Conservation (phyloP, 2,888 invertebrate genomes). For the Drosophila differens region DNA sequence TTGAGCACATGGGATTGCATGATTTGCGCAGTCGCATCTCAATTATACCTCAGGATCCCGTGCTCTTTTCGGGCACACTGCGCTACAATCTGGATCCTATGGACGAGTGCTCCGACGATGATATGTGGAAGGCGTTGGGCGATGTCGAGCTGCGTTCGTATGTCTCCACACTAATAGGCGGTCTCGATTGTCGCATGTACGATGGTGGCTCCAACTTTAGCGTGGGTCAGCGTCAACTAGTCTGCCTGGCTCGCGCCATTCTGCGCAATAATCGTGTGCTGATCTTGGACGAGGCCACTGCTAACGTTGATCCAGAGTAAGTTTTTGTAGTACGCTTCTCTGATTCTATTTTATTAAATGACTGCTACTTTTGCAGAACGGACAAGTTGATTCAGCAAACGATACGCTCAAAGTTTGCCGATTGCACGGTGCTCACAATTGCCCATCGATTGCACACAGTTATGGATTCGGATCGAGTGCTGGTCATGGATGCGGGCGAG, state of each 20-base stretch:
- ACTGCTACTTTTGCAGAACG: constrained; percentile 87
- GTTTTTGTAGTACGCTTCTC: constrained; percentile 66
- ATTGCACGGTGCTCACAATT: constrained; percentile 95
- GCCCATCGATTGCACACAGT: constrained; percentile 96
- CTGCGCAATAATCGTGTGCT: constrained; percentile 92
- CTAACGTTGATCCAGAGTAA: constrained; percentile 95
- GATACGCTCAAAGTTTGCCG: constrained; percentile 91
- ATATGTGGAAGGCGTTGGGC: constrained; percentile 91
- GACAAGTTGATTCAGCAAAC: constrained; percentile 93
- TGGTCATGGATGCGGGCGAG: constrained; percentile 92
- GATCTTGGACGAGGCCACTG: constrained; percentile 96
- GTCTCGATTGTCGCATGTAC: constrained; percentile 88
- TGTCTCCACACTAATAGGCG: constrained; percentile 88
- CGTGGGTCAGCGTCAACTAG: constrained; percentile 94
- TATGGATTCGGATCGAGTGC: constrained; percentile 94
- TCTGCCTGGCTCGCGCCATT: constrained; percentile 94
- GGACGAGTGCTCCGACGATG: constrained; percentile 89
- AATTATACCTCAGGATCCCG: constrained; percentile 97
- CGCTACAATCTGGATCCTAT: constrained; percentile 95
- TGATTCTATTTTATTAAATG: background rate
- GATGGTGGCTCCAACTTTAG: constrained; percentile 94
- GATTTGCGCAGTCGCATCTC: constrained; percentile 93
- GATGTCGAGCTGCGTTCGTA: constrained; percentile 91
- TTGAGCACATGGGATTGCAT: constrained; percentile 90
- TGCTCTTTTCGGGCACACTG: constrained; percentile 93